Evolutionary conservation across 2,113 vertebrate species (phyloP), one percentile per base, ranked within the genome.

Genomic region (Chelonoidis abingdonii): DNA sequence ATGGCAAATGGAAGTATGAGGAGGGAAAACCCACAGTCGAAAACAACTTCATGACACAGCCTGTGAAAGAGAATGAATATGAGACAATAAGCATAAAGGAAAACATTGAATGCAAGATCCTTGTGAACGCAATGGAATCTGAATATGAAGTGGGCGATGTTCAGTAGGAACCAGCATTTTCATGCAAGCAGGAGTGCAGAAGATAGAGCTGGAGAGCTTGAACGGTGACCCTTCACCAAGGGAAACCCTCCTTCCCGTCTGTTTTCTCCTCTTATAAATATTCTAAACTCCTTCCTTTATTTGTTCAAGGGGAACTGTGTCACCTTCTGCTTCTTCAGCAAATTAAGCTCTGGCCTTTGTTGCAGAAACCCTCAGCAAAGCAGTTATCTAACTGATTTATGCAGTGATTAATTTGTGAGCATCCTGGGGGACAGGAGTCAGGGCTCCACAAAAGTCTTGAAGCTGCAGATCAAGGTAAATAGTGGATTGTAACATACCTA

Each of bases 91-190:
- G 10, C 25, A 5, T 2, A 9, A 62, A 8, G 29, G 89, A 92
- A 50, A 80, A 22, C 29, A 49, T 76, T 1, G 97, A 97, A 29
- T 97, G 90, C 21, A 93, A 97, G 90, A 93, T 90, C 50, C 94
- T 98, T 8, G 4, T 97, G 72, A 65, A 2, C 17, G 54, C 96
- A 80, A 95, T 96, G 93, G 97, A 97, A 80, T 86, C 44, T 14
- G 89, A 96, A 41, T 93, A 94, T 9, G 89, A 91, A 89, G n/a
- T 2, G 78, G 88, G 53, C 86, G 62, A 14, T 38, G 49, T 49
- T 75, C 38, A 89, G 31, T 12, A 27, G 80, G 6, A 4, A 14
- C 21, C 14, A 31, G 41, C 53, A 52, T 80, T 88, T 83, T 78
- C 24, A 16, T 11, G 0, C 3, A 7, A 84, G 59, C 65, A 80